phyloP scores from a whole-genome alignment of 64 coral and sea anemone species.

The Montipora efflorescens region DNA sequence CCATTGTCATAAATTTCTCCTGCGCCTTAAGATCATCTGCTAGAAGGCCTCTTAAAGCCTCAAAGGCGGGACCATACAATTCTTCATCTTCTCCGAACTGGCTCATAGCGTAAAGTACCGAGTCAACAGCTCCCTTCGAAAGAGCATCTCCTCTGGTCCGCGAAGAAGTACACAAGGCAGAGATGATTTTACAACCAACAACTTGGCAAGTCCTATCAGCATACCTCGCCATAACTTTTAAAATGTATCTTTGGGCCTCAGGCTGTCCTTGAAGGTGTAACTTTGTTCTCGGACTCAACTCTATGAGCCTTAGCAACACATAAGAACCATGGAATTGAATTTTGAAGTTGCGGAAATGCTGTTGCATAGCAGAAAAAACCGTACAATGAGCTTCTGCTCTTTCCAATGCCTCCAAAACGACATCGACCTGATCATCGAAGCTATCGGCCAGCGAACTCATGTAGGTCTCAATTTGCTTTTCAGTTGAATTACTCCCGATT shows the following conservation, averaged over 20 bases:
- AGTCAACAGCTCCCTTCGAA: background rate
- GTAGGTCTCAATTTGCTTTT: slow-evolving; percentile 12
- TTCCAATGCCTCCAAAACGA: slow-evolving; percentile 23
- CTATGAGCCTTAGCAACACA: slow-evolving; percentile 24
- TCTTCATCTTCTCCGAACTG: slow-evolving; percentile 59
- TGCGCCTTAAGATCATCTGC: background rate
- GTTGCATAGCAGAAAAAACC: slow-evolving; percentile 10
- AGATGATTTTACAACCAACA: slow-evolving; percentile 61
- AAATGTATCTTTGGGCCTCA: slow-evolving; percentile 3
- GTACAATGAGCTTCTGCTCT: background rate
- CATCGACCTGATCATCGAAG: slow-evolving; percentile 10
- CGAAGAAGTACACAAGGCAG: slow-evolving; percentile 2
- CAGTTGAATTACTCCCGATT: slow-evolving; percentile 39
- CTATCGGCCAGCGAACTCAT: slow-evolving; percentile 29
- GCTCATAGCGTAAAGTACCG: slow-evolving; percentile 52
- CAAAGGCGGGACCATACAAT: slow-evolving; percentile 49
- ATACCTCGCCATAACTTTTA: slow-evolving; percentile 36
- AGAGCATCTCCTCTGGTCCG: slow-evolving; percentile 12
- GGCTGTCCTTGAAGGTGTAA: background rate
- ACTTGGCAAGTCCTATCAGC: slow-evolving; percentile 27
- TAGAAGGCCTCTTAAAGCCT: slow-evolving; percentile 35
- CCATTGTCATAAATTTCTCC: slow-evolving; percentile 50
- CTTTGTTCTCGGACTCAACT: background rate
- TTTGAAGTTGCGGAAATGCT: background rate
- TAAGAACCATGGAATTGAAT: slow-evolving; percentile 52